Conservation (phyloP, 2,888 invertebrate genomes). For the Ryuthela nishihirai region DNA sequence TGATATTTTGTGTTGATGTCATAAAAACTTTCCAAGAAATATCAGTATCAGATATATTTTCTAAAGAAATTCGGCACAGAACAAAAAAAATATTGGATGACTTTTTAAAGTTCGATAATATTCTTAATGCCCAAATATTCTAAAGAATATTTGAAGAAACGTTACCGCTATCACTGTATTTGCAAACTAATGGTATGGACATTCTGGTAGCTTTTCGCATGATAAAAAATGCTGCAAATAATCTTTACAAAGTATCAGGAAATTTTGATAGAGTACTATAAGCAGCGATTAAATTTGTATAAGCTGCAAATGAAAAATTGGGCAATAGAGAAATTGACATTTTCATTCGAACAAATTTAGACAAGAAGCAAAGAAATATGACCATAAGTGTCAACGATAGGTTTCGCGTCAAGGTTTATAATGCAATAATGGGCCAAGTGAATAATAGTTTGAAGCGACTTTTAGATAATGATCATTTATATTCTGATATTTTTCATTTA, state of each 20-base stretch:
- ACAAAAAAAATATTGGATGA: background rate
- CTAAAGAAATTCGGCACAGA: background rate
- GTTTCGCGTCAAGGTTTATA: background rate
- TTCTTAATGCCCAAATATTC: background rate
- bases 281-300: background rate
- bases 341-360: background rate
- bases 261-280: background rate
- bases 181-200: background rate
- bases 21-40: background rate
- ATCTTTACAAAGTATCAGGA: background rate
- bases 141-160: background rate
- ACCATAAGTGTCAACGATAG: background rate
- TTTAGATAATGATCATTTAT: background rate
- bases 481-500: background rate
- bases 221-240: background rate
- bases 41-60: background rate
- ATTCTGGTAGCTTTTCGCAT: background rate
- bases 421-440: background rate
- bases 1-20: background rate
- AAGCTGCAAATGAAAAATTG: background rate
- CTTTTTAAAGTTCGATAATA: background rate
- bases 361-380: background rate
- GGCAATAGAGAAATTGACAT: background rate
- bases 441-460: background rate
- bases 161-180: background rate